Base-by-base conservation (phyloP, 2,113 vertebrate genomes). In the Xenopus borealis region DNA sequence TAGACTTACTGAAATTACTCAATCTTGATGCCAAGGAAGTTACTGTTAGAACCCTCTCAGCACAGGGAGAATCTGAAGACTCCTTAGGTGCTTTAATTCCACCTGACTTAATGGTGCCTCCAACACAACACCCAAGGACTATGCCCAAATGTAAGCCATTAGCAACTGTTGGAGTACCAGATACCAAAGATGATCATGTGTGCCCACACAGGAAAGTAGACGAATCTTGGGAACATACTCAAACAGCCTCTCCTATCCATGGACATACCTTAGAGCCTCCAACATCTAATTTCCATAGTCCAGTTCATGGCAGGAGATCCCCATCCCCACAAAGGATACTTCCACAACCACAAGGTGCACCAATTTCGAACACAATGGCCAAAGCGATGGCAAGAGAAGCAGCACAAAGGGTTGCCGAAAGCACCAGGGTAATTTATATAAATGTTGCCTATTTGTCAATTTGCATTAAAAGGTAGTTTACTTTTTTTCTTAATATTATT, bases 371-470 rank as follows among this genome's bases (percentile, higher is more conserved):
- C 81, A 95, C 95, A 0, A 90, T 96, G 0, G 97, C 97, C 55
- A 98, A 98, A 88, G 96, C 96, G 88, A 98, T 98, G 92, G 97
- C 96, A 10, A 91, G 95, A 57, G 95, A 98, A 85, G 97, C 94
- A 1, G 97, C 97, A 0, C 95, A 98, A 68, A 89, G 95, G 62
- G 93, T 94, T 79, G 93, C 93, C 0, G 93, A 96, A 80, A 95
- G 89, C 80, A 94, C 84, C 81, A 86, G 94, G 93, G 96, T 98
- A 85, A 88, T 85, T 58, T 50, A 18, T 63, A 13, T 33, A 23
- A 47, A 20, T 18, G 7, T 17, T 58, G 55, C 8, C 3, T 57
- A 14, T 57, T 57, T 58, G 33, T 40, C 33, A 40, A 40, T 7
- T 40, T 40, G 33, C 33, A 40, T 40, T 40, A 40, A 40, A 4